These are phyloP conservation scores for Carabus problematicus DNA, from an alignment of 2,888 invertebrate species.

Conservation along the genomic window DNA sequence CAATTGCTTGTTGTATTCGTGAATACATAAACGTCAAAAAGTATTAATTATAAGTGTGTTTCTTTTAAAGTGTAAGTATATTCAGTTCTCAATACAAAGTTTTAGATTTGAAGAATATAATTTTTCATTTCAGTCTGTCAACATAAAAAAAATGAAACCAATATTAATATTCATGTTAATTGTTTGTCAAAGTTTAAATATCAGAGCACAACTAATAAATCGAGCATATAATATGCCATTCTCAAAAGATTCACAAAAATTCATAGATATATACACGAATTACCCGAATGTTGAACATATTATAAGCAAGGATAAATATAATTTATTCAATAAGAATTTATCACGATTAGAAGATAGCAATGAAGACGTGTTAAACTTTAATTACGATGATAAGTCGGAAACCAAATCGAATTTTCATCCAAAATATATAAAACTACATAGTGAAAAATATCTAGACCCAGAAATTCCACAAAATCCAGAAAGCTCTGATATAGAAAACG, in stretches of 20 bases:
- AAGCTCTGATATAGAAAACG: too few relatives aligned
- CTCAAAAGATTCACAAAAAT: slow-evolving; percentile 21
- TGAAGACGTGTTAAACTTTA: background rate
- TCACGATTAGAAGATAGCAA: background rate
- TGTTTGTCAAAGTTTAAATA: slow-evolving; percentile 2
- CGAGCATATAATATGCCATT: background rate
- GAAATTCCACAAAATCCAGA: slow-evolving; percentile 15
- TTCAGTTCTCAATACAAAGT: background rate
- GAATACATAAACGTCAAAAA: too few relatives aligned
- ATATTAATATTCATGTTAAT: slow-evolving; percentile 12
- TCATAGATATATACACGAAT: slow-evolving; percentile 37
- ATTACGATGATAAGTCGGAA: background rate
- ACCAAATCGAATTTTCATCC: slow-evolving; percentile 5
- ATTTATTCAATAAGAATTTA: slow-evolving; percentile 19
- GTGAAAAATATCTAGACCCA: slow-evolving; percentile 23
- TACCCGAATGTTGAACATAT: slow-evolving; percentile 31
- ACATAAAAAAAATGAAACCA: slow-evolving; percentile 8
- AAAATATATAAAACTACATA: slow-evolving; percentile 22
- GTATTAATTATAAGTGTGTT: background rate
- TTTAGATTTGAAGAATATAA: background rate
- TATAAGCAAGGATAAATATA: slow-evolving; percentile 25
- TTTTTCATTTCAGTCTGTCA: background rate
- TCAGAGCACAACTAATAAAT: background rate
- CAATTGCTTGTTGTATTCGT: background rate
- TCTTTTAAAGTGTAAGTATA: background rate